These are phyloP conservation scores for Apodemus agrarius DNA, from an alignment of 2,797 vertebrate genomes.

Conservation along the genomic window DNA sequence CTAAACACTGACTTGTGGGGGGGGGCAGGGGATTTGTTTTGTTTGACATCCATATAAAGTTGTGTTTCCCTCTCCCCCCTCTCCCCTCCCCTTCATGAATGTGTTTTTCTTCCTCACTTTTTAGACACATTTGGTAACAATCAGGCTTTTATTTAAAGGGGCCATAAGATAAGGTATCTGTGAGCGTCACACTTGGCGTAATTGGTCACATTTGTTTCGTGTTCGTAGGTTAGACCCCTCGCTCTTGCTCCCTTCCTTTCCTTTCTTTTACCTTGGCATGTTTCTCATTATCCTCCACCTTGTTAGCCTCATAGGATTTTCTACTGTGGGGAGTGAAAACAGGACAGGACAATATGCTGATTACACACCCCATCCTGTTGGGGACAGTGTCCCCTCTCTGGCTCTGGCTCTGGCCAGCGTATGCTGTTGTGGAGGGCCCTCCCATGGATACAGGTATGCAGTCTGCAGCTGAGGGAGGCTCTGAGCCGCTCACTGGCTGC, in stretches of 20 bases:
- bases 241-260: conserved; percentile 85
- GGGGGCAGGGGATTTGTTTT: conserved; percentile 83
- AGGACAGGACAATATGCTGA: conserved; percentile 87
- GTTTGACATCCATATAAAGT: conserved; percentile 89
- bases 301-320: conserved; percentile 88
- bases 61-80: conserved; percentile 71
- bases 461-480: background rate
- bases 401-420: conserved; percentile 65
- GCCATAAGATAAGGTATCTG: conserved; percentile 96
- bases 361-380: conserved; percentile 86
- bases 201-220: conserved; percentile 98
- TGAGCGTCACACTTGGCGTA: conserved; percentile 91
- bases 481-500: background rate
- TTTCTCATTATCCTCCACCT: conserved; percentile 90
- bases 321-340: conserved; percentile 88
- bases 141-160: conserved; percentile 95
- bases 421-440: conserved; percentile 61
- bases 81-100: conserved; percentile 78
- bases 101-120: conserved; percentile 86
- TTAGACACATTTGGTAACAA: conserved; percentile 96
- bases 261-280: conserved; percentile 85
- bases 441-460: conserved; percentile 46
- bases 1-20: conserved; percentile 85
- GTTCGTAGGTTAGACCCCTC: conserved; percentile 90
- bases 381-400: conserved; percentile 82